Conservation (phyloP, 1,140 invertebrate species). For the Drosophila kurseongensis region DNA sequence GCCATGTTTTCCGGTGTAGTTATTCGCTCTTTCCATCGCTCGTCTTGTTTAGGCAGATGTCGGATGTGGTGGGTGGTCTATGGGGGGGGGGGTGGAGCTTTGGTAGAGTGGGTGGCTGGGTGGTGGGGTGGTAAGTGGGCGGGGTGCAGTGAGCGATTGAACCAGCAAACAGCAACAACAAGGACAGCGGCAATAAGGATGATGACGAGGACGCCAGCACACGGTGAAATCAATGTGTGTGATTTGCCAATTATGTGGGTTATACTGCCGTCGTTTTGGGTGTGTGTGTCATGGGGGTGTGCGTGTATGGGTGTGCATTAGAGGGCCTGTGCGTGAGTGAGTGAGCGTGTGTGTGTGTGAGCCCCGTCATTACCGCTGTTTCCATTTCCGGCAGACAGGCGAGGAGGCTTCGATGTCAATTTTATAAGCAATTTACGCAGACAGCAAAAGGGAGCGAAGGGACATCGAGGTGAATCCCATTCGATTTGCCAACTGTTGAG, state of each 20-base stretch:
- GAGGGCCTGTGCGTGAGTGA: conserved; percentile 2
- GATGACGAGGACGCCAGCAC: conserved; percentile 56
- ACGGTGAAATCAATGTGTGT: conserved; percentile 79
- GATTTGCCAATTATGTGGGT: conserved; percentile 81
- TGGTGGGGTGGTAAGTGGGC: not conserved
- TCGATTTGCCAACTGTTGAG: conserved; percentile 79
- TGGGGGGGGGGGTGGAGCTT: not conserved
- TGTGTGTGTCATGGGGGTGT: conserved; percentile 23
- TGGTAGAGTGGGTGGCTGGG: no score
- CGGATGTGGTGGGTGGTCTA: conserved; percentile 61
- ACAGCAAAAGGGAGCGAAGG: conserved; percentile 4
- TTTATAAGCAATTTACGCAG: conserved; percentile 79
- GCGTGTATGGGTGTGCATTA: conserved; percentile 2
- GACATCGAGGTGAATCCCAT: conserved; percentile 25
- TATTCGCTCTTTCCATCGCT: conserved; percentile 7
- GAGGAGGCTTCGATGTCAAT: conserved; percentile 69
- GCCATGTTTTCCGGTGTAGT: conserved; percentile 5
- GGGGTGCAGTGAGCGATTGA: conserved; percentile 71
- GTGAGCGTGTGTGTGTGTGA: conserved; percentile 19
- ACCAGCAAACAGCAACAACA: conserved; percentile 50
- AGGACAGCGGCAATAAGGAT: conserved; percentile 38
- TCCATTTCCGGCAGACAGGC: conserved; percentile 78
- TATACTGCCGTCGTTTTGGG: conserved; percentile 43
- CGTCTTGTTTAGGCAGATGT: conserved; percentile 66
- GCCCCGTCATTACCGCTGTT: conserved; percentile 78